Evolutionary conservation across 2,113 vertebrate genomes (phyloP).

Genomic region (Barbus barbus): DNA sequence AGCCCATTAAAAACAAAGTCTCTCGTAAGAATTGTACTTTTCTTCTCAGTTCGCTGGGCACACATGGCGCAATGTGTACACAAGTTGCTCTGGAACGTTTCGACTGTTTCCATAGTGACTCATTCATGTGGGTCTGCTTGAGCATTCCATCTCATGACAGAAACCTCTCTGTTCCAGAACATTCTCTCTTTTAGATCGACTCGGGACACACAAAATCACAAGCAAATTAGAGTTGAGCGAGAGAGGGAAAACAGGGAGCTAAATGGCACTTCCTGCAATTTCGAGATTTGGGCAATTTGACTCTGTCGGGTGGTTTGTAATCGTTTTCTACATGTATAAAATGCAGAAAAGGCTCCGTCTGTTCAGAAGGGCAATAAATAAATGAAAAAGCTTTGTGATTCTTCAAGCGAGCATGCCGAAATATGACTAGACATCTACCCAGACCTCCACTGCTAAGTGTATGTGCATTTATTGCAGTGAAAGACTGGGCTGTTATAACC

Average conservation of each 20-base stretch:
- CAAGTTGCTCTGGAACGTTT: constrained; percentile 43
- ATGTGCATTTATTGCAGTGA: constrained; percentile 26
- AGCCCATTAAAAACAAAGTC: constrained; percentile 22
- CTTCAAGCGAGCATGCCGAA: constrained; percentile 13
- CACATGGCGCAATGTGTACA: constrained; percentile 49
- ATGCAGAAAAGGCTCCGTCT: constrained; percentile 13
- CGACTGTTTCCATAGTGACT: constrained; percentile 54
- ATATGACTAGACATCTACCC: constrained; percentile 30
- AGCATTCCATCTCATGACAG: constrained; percentile 56
- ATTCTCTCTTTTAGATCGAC: constrained; percentile 40
- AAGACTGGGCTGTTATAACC: constrained; percentile 47
- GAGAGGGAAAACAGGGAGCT: constrained; percentile 17
- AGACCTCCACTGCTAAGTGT: constrained; percentile 3
- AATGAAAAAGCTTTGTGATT: constrained; percentile 30
- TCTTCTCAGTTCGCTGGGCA: constrained; percentile 37
- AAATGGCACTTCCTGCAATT: constrained; percentile 45
- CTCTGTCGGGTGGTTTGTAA: constrained; percentile 14
- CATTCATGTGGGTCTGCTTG: constrained; percentile 47
- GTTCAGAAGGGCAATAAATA: constrained; percentile 17
- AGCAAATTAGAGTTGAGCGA: constrained; percentile 32
- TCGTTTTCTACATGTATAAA: constrained; percentile 21
- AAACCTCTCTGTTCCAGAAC: constrained; percentile 57
- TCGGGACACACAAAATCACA: constrained; percentile 41
- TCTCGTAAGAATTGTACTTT: constrained; percentile 33
- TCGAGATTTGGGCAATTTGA: constrained; percentile 24